These are phyloP conservation scores for Lemur catta DNA, from an alignment of 2,797 vertebrate genomes.

Conservation along the genomic window DNA sequence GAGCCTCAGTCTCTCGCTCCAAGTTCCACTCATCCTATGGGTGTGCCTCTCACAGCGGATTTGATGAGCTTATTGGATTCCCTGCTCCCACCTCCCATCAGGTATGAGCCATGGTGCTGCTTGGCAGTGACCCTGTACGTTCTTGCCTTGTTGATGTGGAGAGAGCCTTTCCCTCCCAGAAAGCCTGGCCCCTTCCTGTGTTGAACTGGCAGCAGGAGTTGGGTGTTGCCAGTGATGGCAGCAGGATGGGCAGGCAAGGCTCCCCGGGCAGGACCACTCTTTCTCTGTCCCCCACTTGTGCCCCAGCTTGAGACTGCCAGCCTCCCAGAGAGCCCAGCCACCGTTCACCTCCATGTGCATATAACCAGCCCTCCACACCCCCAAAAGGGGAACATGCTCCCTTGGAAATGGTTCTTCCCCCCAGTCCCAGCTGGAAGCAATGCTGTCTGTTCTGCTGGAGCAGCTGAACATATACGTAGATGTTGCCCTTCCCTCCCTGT, in stretches of 20 bases:
- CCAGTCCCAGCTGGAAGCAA: background rate
- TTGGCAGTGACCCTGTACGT: background rate
- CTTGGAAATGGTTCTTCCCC: background rate
- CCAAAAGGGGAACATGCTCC: background rate
- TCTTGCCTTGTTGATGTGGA: background rate
- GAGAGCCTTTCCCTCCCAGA: background rate
- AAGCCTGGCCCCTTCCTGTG: background rate
- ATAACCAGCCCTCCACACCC: background rate
- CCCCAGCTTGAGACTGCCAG: constrained; percentile 21
- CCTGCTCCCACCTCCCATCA: background rate
- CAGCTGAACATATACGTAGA: constrained; percentile 80
- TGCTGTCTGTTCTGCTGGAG: constrained; percentile 69
- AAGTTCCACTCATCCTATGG: background rate
- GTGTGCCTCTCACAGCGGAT: background rate
- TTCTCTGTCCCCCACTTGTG: background rate
- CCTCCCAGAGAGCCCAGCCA: background rate
- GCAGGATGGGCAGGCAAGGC: background rate
- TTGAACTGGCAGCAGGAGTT: background rate
- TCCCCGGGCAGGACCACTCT: background rate
- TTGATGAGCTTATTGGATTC: background rate
- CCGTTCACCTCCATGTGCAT: background rate
- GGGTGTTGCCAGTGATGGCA: background rate
- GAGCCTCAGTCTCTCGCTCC: background rate
- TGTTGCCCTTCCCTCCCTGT: constrained; percentile 73
- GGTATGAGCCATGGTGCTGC: background rate